Base-by-base conservation (phyloP, 2,113 vertebrate species). In the Ptilorrhoa leucosticta region DNA sequence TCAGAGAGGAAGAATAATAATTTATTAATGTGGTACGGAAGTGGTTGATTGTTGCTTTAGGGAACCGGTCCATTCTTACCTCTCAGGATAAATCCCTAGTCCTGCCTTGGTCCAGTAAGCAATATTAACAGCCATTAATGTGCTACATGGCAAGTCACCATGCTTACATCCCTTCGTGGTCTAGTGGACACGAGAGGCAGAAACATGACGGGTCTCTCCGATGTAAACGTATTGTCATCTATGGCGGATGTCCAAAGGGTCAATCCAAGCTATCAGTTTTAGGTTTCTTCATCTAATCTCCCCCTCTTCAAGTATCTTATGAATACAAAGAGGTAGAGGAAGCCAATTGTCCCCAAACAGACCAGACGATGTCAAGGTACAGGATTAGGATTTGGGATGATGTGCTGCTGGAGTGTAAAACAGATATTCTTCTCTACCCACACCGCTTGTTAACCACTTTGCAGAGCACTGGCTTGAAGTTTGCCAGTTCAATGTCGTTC, bases 351-450 rank as follows among this genome's bases (percentile, higher is more conserved):
- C 27, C 21, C 35, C 14, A 26, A 71, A 78, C 4, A 50, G 20
- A 57, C 13, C 13, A 57, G 63, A 40, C 31, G 16, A 39, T 26
- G 23, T 33, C 19, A 31, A 63, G 21, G 44, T 11, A 70, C 26
- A 70, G 33, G 51, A 44, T 40, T 42, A 65, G 30, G 23, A 19
- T 71, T 80, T 76, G 71, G 54, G 50, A 31, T n/a, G 33, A 35
- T 47, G 30, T 57, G 10, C 24, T 92, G 24, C 30, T 21, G 31
- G 27, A 39, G 10, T 18, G 10, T 75, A 64, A 88, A 70, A 7
- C 2, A 17, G n/a, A 22, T 51, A 13, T 4, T 27, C 2, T 16
- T 83, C 1, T 6, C 28, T 68, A 5, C 15, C 15, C 4, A 6
- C 0, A 1, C 7, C 86, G 17, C 30, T 42, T 63, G 33, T 33